These are phyloP conservation scores for Cyprinodon brontotheroides DNA, from an alignment of 2,113 vertebrate species.

Conservation along the genomic window DNA sequence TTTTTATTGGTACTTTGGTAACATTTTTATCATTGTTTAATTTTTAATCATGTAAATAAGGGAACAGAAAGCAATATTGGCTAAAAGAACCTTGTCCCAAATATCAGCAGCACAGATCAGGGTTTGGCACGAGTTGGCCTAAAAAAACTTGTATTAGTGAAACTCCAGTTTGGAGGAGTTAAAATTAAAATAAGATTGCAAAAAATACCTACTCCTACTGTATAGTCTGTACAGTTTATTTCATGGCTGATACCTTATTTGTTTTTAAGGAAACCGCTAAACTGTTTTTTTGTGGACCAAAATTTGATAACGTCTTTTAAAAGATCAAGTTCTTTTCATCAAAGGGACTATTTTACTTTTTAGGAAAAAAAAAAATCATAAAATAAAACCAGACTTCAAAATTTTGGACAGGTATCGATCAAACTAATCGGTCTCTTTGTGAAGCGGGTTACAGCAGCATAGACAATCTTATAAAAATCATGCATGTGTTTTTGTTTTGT, in stretches of 20 bases:
- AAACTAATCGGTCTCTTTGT: not conserved
- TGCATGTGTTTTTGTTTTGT: not conserved
- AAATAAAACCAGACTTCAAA: constrained; percentile 8
- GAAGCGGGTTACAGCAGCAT: too few species aligned
- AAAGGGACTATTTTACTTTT: not conserved
- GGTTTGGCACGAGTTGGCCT: too few species aligned
- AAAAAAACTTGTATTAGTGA: too few species aligned
- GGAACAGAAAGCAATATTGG: too few species aligned
- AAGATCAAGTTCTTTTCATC: not conserved
- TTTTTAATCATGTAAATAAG: too few species aligned
- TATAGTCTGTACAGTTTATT: not conserved
- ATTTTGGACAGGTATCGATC: not conserved
- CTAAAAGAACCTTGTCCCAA: too few species aligned
- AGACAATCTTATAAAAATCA: constrained; percentile 7
- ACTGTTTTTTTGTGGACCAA: not conserved
- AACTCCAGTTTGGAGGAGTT: not conserved
- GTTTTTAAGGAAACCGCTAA: not conserved
- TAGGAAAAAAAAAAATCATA: not conserved
- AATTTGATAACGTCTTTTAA: not conserved
- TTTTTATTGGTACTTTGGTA: too few species aligned
- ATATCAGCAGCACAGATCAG: too few species aligned
- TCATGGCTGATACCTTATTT: not conserved
- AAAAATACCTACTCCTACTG: not conserved
- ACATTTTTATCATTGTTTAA: too few species aligned
- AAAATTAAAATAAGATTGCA: not conserved